Conservation (phyloP, 37 sponge, comb jelly and placozoan genomes). For the Tethya wilhelma region DNA sequence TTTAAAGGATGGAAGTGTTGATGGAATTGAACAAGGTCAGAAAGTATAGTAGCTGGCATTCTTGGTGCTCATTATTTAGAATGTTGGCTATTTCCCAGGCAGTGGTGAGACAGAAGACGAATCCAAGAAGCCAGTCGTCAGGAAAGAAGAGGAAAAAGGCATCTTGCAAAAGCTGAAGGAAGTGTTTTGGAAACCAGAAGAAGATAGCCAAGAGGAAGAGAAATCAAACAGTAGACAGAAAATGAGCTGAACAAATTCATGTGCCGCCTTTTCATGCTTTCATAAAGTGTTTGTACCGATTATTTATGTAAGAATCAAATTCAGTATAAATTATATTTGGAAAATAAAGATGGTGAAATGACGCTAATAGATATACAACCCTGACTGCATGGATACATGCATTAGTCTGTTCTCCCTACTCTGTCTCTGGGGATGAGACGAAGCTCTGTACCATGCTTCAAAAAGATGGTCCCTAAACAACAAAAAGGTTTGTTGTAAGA, state of each 20-base stretch:
- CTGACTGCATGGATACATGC: too few relatives aligned
- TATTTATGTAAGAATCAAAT: too few relatives aligned
- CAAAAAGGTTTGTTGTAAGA: not conserved
- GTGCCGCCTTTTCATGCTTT: not conserved
- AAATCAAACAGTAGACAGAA: constrained; percentile 16
- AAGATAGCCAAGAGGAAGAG: constrained; percentile 34
- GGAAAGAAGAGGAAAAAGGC: constrained; percentile 42
- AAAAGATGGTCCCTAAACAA: constrained; percentile 79
- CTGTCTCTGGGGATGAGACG: constrained; percentile 96
- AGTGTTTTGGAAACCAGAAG: constrained; percentile 76
- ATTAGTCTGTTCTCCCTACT: constrained; percentile 70
- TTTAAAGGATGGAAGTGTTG: constrained; percentile 47
- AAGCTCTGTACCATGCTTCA: constrained; percentile 96
- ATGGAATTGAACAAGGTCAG: constrained; percentile 46
- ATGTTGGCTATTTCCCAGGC: constrained; percentile 14
- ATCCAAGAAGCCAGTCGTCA: constrained; percentile 5
- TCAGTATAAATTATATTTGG: not conserved
- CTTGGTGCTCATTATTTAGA: not conserved
- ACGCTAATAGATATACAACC: not conserved
- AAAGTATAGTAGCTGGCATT: not conserved
- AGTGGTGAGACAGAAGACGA: not conserved
- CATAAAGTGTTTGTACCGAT: not conserved
- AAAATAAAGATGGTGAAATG: not conserved
- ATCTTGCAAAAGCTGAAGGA: constrained; percentile 77
- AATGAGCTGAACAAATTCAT: constrained; percentile 14